A percentile compares a stretch with the other conserved stretches of the same genome.
Evolutionary conservation across 2,888 invertebrate genomes (phyloP).

Genomic region (Thera britannica): DNA sequence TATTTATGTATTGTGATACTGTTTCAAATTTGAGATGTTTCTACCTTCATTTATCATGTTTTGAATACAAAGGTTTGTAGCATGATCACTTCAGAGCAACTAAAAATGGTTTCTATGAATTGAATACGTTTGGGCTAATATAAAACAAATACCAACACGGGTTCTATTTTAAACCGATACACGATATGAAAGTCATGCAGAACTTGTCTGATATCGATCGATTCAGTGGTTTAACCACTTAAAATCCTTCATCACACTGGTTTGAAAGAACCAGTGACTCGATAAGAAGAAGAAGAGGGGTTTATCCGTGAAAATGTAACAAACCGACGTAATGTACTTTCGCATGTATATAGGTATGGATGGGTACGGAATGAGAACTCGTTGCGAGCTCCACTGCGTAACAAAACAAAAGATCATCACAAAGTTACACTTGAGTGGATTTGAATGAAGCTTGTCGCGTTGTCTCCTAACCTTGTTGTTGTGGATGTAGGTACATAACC

Average conservation of each 20-base stretch:
- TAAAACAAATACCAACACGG: too few species aligned
- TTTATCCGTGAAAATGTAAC: background rate
- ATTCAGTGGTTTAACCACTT: too few species aligned
- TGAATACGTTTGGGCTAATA: too few species aligned
- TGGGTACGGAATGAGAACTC: constrained; percentile 9
- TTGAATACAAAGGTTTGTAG: background rate
- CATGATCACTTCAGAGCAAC: background rate
- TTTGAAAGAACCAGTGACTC: too few species aligned
- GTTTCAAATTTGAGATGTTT: constrained; percentile 35
- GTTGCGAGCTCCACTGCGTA: constrained; percentile 6
- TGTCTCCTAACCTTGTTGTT: constrained; percentile 23
- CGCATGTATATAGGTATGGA: background rate
- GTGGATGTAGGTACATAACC: background rate
- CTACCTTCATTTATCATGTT: constrained; percentile 28
- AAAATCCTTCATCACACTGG: too few species aligned
- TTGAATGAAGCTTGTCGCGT: constrained; percentile 14
- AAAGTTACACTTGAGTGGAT: constrained; percentile 21
- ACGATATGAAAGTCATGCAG: too few species aligned
- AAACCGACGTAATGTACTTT: background rate
- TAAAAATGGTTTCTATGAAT: too few species aligned
- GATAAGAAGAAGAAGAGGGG: too few species aligned
- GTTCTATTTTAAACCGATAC: too few species aligned
- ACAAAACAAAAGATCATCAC: constrained; percentile 26
- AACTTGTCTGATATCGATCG: too few species aligned
- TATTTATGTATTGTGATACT: constrained; percentile 41